These are phyloP conservation scores for Marisa cornuarietis DNA, from an alignment of 1,140 invertebrate species.

Conservation along the genomic window DNA sequence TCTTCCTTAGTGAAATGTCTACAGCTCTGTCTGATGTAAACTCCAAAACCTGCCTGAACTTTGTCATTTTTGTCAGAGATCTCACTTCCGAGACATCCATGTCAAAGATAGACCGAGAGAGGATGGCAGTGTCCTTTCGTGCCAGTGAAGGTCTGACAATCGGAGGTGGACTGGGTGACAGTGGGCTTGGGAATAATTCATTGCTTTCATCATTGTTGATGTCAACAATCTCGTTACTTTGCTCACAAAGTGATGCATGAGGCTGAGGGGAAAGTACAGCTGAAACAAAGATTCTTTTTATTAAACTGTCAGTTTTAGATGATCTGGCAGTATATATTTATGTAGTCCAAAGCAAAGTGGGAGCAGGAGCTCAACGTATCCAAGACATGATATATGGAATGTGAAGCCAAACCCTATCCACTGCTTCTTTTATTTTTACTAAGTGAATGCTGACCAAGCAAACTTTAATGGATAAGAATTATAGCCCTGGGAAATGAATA, in stretches of 20 bases:
- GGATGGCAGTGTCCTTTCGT: not conserved
- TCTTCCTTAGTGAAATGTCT: not conserved
- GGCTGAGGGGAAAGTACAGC: not conserved
- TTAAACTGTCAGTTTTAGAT: not conserved
- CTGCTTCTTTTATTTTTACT: too few relatives aligned
- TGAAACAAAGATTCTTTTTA: not conserved
- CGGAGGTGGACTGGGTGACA: conserved; percentile 34
- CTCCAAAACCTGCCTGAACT: conserved; percentile 19
- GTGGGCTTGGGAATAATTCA: conserved; percentile 44
- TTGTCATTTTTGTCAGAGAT: conserved; percentile 8
- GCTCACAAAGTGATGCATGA: not conserved
- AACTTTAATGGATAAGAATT: too few relatives aligned
- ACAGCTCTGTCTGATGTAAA: not conserved
- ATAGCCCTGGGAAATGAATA: too few relatives aligned
- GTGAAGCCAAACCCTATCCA: too few relatives aligned
- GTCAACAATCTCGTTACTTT: too few relatives aligned
- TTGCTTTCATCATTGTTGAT: conserved; percentile 29
- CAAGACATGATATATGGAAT: too few relatives aligned
- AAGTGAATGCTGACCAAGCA: too few relatives aligned
- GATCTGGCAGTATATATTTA: too few relatives aligned
- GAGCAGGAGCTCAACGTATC: too few relatives aligned
- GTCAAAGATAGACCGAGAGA: not conserved
- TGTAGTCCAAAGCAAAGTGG: too few relatives aligned
- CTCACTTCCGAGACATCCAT: conserved; percentile 16
- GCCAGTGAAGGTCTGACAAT: conserved; percentile 5